Evolutionary conservation across 2,888 invertebrate genomes (phyloP), one percentile per base, ranked within the genome.

Genomic region (Luperina testacea): DNA sequence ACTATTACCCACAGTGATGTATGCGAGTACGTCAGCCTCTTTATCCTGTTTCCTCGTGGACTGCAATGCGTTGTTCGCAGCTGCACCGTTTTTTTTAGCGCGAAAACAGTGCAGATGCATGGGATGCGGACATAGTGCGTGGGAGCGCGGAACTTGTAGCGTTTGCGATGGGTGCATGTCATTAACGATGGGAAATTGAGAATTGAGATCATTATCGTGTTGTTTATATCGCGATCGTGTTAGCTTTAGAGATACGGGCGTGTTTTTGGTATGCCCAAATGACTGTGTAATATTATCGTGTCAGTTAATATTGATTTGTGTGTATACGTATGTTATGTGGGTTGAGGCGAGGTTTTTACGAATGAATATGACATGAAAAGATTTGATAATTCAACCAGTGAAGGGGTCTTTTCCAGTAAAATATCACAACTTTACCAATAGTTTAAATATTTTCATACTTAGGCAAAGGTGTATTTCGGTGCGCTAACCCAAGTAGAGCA

Each of bases 51-150:
- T 81, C 78, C 85, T 82, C 80, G 57, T 85, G 83, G 84, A 83
- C 89, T 86, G 91, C 89, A 90, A 83, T 88, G 83, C 90, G 85
- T 82, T 53, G 84, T 69, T 80, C 80, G 90, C 91, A 92, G 91
- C 92, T 91, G 92, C 87, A 84, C 77, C 82, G 83, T n/a, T 90
- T 92, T 91, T 91, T 73, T 91, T 91, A 88, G 73, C 75, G 87
- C 83, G 82, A 87, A 90, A 84, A 81, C 83, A 86, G 87, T 88
- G 87, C 91, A 91, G 90, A 90, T 91, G 92, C 78, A 83, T 85
- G 38, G 85, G 89, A 72, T 59, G 79, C 59, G 78, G 70, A 13
- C 75, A 77, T 61, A 48, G 80, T 80, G 81, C 80, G 78, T 76
- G 81, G 77, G 74, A 80, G 75, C 75, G 85, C 90, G 87, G 74